Conservation (phyloP, 23 tunicate genomes). For the Ascidia mentula region DNA sequence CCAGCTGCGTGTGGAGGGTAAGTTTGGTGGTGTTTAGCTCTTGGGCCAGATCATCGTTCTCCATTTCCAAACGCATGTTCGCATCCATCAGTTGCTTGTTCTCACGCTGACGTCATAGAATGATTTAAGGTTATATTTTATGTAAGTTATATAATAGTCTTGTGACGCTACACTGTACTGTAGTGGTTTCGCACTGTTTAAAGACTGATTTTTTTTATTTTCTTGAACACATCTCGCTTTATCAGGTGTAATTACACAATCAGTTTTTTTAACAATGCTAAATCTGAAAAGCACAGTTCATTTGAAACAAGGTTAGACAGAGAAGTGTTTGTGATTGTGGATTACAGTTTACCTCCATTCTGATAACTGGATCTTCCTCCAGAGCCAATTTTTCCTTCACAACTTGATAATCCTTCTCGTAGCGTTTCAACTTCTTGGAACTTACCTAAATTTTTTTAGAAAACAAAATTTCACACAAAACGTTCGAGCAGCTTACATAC, state of each 20-base stretch:
- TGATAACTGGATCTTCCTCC: conserved; percentile 57
- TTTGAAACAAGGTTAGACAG: too few relatives aligned
- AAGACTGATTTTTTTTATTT: too few relatives aligned
- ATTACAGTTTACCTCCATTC: conserved; percentile 75
- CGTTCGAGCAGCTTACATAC: neutral
- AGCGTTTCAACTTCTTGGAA: conserved; percentile 46
- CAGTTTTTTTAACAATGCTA: too few relatives aligned
- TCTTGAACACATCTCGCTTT: too few relatives aligned
- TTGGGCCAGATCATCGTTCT: conserved; percentile 83
- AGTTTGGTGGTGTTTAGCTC: conserved; percentile 49
- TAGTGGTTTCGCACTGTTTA: too few relatives aligned
- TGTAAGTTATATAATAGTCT: too few relatives aligned
- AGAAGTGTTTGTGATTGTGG: too few relatives aligned
- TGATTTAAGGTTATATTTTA: too few relatives aligned
- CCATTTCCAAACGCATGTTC: conserved; percentile 84
- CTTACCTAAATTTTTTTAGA: conserved; percentile 25
- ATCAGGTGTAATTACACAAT: too few relatives aligned
- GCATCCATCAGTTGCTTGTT: conserved; percentile 75
- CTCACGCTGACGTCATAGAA: conserved; percentile 47
- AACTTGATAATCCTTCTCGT: conserved; percentile 57
- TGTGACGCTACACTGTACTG: too few relatives aligned
- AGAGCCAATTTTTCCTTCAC: conserved; percentile 47
- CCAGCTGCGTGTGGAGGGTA: conserved; percentile 69
- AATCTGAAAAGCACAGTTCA: too few relatives aligned
- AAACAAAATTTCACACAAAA: neutral